Conservation (phyloP, 2,888 invertebrate genomes). For the Temnothorax unifasciatus region DNA sequence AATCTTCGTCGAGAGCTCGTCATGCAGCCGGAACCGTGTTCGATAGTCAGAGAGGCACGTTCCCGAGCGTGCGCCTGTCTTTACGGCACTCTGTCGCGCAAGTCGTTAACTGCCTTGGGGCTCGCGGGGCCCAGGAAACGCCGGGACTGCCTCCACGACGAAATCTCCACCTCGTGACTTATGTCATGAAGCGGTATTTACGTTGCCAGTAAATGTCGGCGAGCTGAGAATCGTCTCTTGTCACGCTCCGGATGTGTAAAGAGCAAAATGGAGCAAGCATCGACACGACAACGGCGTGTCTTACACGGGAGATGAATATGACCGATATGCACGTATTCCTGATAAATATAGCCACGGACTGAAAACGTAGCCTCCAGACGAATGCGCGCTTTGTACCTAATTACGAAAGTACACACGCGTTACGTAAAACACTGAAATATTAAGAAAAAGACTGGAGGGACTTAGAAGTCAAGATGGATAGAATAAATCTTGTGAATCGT, state of each 20-base stretch:
- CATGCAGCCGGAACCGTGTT: constrained; percentile 64
- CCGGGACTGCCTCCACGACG: constrained; percentile 50
- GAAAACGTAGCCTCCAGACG: background rate
- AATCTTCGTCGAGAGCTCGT: constrained; percentile 61
- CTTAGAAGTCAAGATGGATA: background rate
- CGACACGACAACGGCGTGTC: constrained; percentile 71
- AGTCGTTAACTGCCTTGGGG: constrained; percentile 54
- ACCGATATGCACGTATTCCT: constrained; percentile 68
- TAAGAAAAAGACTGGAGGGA: background rate
- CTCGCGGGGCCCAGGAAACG: constrained; percentile 39
- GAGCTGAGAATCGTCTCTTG: constrained; percentile 55
- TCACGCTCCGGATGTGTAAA: constrained; percentile 56
- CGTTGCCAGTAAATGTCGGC: constrained; percentile 22
- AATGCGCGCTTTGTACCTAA: background rate
- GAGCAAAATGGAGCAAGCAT: constrained; percentile 72
- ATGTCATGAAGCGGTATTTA: constrained; percentile 59
- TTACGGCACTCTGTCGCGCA: constrained; percentile 67
- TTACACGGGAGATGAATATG: constrained; percentile 73
- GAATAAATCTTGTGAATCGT: constrained; percentile 13
- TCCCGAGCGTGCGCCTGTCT: constrained; percentile 61
- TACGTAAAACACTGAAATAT: constrained; percentile 15
- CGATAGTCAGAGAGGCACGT: constrained; percentile 59
- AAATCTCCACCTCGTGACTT: constrained; percentile 73
- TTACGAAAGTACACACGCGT: background rate
- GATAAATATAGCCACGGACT: constrained; percentile 1